Conservation (phyloP, 1,140 invertebrate species). For the Bombyx mandarina region DNA sequence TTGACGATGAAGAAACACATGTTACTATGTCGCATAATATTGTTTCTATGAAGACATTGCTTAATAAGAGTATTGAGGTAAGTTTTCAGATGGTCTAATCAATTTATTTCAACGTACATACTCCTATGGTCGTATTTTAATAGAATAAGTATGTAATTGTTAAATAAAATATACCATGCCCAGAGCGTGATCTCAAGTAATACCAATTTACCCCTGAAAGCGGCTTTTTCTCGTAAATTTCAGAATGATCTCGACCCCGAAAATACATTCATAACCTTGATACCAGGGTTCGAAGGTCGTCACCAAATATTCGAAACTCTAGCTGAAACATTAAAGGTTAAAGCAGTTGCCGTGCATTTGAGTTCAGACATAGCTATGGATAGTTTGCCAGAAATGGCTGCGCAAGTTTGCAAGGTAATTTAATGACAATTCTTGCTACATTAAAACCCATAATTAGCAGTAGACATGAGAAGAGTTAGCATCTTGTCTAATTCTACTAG, state of each 20-base stretch:
- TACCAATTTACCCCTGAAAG: background rate
- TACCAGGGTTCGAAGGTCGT: slow-evolving; percentile 16
- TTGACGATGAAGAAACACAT: slow-evolving; percentile 9
- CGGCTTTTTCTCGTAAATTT: background rate
- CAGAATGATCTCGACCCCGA: slow-evolving; percentile 4
- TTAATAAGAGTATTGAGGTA: slow-evolving; percentile 12
- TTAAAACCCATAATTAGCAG: too few species aligned
- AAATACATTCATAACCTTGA: slow-evolving; percentile 6
- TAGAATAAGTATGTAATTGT: too few species aligned
- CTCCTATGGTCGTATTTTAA: too few species aligned
- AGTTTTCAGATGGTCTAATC: background rate
- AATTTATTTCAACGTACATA: too few species aligned
- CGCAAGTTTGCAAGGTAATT: slow-evolving; percentile 6
- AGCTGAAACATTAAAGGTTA: slow-evolving; percentile 10
- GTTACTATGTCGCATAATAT: slow-evolving; percentile 4
- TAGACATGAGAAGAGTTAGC: too few species aligned
- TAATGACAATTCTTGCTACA: background rate
- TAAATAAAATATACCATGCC: too few species aligned
- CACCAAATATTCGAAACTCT: slow-evolving; percentile 5
- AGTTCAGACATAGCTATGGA: slow-evolving; percentile 6
- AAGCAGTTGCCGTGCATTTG: slow-evolving; percentile 8
- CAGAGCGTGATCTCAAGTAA: too few species aligned
- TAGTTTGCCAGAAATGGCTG: slow-evolving; percentile 11
- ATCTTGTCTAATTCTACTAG: too few species aligned
- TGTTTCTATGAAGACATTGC: slow-evolving; percentile 9